Base-by-base conservation (phyloP, 2,888 invertebrate species). In the Caenorhabditis uteleia region DNA sequence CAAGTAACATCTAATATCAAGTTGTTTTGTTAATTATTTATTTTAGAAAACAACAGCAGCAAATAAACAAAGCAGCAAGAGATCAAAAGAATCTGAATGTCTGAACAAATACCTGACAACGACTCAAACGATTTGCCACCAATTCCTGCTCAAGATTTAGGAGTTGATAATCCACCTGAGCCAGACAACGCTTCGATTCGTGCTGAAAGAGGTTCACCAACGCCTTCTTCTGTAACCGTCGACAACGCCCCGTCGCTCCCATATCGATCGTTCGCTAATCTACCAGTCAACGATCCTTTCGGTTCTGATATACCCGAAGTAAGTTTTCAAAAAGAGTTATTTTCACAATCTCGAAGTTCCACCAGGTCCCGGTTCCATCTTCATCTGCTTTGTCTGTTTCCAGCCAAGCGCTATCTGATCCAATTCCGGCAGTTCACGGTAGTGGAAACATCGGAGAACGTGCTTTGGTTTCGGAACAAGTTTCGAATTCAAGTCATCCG, bases 111-210 rank as follows among this genome's bases (percentile, higher is more conserved):
- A 25, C 66, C 70, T 0, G 56, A 59, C n/a, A 47, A 53, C 26
- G 62, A 62, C 36, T 54, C 47, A 25, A 31, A 42, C 47, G 60
- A 67, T 16, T 31, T 46, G 6, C 31, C 51, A 31, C 53, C 53
- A 39, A 45, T 3, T 23, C 18, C 33, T 3, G 45, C 40, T 26
- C 54, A 50, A 33, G 66, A 66, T 51, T 34, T 59, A 1, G 39
- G 42, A 3, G 27, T 57, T 10, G 68, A 71, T 7, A 61, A 58
- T 47, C 71, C 71, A 10, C 71, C 71, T 23, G 71, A 71, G 26
- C 68, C 68, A 2, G 60, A 59, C 29, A 65, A 65, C 65, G 68
- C 62, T 6, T 68, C 62, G 6, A 68, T 62, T 34, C 27, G 62
- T 46, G 62, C 62, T 4, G 68, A 62, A 38, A 33, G 62, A 42